These are phyloP conservation scores for Laticauda colubrina DNA, from an alignment of 2,113 vertebrate genomes.

Conservation along the genomic window DNA sequence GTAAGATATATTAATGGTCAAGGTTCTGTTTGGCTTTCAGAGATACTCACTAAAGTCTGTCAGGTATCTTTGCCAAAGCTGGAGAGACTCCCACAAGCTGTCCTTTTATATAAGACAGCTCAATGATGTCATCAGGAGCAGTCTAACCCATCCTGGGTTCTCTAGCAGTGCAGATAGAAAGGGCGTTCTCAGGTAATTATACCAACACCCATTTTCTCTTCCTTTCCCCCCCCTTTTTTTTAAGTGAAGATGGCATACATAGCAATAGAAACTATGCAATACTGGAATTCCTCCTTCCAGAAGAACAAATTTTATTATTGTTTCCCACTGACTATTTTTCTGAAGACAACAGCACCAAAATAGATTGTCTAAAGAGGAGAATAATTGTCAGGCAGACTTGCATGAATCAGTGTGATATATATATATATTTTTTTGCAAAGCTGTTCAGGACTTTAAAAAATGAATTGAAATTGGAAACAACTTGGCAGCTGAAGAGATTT, in stretches of 20 bases:
- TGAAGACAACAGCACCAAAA: neutral
- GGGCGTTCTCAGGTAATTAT: too few relatives aligned
- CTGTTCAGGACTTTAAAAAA: neutral
- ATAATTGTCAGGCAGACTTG: neutral
- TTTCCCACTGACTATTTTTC: neutral
- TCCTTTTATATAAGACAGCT: too few relatives aligned
- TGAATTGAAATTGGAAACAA: neutral
- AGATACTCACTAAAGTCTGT: too few relatives aligned
- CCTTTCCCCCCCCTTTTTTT: neutral
- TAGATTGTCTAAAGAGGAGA: neutral
- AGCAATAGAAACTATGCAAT: neutral
- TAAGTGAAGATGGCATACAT: neutral
- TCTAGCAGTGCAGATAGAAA: too few relatives aligned
- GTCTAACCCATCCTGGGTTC: too few relatives aligned
- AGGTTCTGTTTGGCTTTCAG: too few relatives aligned
- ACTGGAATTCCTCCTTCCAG: neutral
- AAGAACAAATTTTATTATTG: neutral
- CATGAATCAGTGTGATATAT: too few relatives aligned
- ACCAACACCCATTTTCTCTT: neutral
- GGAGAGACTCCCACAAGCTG: too few relatives aligned
- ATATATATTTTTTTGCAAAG: neutral
- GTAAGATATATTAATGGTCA: too few relatives aligned
- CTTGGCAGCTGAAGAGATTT: neutral
- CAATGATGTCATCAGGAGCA: too few relatives aligned
- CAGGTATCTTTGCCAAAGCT: too few relatives aligned